Evolutionary conservation across 1,140 invertebrate species (phyloP), one percentile per base, ranked within the genome.

Genomic region (Acarapis woodi): DNA sequence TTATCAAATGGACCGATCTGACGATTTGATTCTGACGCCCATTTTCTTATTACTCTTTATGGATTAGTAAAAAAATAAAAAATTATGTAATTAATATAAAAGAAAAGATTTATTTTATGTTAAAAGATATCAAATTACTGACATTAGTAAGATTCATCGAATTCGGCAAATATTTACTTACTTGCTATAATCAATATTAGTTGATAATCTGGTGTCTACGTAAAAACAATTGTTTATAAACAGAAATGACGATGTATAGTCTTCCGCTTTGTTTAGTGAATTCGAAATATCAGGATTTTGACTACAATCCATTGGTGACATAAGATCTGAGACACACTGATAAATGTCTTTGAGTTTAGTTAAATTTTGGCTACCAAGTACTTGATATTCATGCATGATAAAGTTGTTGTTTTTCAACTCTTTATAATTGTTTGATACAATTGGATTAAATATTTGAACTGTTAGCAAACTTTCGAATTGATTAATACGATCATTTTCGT

Each of bases 141-240:
- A 12, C 8, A 15, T 18, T 30, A 4, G 21, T 14, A 24, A 12
- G 5, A 15, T 10, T 9, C 10, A 14, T 28, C 18, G 20, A 3
- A 31, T 4, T 20, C 29, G 41, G 44, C 45, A 2, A 26, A 26
- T 16, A 19, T 30, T 22, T 34, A 35, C 33, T 41, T 48, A 55
- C 54, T 53, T 50, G 40, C 68, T 71, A 44, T 69, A 67, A 51
- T 78, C 71, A 33, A 51, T 45, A 49, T 67, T 66, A 1, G 55
- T 46, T 1, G 53, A 46, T 42, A 60, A 46, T 8, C 73, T 59
- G 34, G 49, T 55, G 51, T 80, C 74, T 53, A 72, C 71, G 53
- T 76, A 78, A 54, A 79, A 77, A 21, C 62, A 67, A 41, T 68
- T 62, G 49, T 72, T 67, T 33, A 80, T 74, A 47, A 69, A 78